Evolutionary conservation across 2,113 vertebrate species (phyloP).

Genomic region (Anas platyrhynchos): DNA sequence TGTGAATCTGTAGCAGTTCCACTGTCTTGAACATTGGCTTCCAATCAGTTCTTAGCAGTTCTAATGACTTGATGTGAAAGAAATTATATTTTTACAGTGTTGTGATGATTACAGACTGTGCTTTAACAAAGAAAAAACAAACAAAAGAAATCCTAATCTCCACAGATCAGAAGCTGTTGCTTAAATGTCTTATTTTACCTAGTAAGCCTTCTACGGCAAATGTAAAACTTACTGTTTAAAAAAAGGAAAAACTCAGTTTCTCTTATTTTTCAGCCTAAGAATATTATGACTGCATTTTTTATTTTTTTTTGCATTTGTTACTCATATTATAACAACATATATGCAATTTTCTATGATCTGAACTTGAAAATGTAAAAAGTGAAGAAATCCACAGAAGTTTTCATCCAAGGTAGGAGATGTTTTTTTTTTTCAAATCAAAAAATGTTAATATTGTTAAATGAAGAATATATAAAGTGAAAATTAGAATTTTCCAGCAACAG

Average conservation of each 20-base stretch:
- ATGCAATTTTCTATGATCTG: not conserved
- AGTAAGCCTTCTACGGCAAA: not conserved
- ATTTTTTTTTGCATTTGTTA: not conserved
- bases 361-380: not conserved
- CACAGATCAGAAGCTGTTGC: not conserved
- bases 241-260: not conserved
- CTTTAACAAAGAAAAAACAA: not conserved
- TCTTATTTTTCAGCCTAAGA: not conserved
- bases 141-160: not conserved
- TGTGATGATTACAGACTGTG: not conserved
- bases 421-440: not conserved
- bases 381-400: not conserved
- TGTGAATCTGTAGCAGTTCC: not conserved
- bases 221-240: not conserved
- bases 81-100: not conserved
- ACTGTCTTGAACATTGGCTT: not conserved
- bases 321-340: not conserved
- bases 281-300: not conserved
- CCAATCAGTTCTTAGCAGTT: constrained; percentile 1
- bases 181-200: not conserved
- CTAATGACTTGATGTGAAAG: not conserved
- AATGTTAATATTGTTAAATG: not conserved
- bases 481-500: not conserved
- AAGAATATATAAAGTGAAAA: not conserved
- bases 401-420: not conserved